Evolutionary conservation across 2,113 vertebrate species (phyloP).

Genomic region (Pandion haliaetus): DNA sequence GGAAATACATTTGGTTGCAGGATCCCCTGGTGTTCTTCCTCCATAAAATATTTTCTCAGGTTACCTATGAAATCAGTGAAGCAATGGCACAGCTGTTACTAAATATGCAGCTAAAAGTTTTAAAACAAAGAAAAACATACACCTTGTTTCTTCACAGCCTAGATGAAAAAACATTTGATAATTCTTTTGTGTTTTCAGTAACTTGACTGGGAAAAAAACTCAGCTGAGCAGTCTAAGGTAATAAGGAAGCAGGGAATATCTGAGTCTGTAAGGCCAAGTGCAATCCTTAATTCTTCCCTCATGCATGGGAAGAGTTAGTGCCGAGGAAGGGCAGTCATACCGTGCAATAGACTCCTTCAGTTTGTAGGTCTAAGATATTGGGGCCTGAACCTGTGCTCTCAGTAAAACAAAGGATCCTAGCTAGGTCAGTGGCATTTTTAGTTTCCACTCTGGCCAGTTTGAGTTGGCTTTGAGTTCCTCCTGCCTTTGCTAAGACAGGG

Average conservation of each 20-base stretch:
- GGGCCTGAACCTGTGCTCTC: background rate
- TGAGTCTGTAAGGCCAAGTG: background rate
- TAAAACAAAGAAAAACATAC: background rate
- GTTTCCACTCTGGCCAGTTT: background rate
- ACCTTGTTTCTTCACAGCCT: background rate
- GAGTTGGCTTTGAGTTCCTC: background rate
- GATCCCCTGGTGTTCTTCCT: conserved; percentile 26
- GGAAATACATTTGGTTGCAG: conserved; percentile 30
- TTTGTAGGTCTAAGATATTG: background rate
- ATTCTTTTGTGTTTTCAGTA: background rate
- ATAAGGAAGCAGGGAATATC: background rate
- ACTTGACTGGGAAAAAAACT: background rate
- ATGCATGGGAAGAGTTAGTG: background rate
- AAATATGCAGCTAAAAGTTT: background rate
- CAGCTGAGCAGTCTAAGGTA: background rate
- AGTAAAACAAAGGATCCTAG: background rate
- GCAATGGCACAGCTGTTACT: background rate
- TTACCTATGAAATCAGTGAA: conserved; percentile 42
- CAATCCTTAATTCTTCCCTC: background rate
- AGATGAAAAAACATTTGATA: background rate
- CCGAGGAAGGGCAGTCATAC: background rate
- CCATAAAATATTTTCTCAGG: conserved; percentile 54
- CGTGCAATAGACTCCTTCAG: background rate
- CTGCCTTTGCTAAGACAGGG: background rate
- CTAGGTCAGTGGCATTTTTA: background rate